Evolutionary conservation across 2,113 vertebrate species (phyloP).

Genomic region (Nettapus auritus): DNA sequence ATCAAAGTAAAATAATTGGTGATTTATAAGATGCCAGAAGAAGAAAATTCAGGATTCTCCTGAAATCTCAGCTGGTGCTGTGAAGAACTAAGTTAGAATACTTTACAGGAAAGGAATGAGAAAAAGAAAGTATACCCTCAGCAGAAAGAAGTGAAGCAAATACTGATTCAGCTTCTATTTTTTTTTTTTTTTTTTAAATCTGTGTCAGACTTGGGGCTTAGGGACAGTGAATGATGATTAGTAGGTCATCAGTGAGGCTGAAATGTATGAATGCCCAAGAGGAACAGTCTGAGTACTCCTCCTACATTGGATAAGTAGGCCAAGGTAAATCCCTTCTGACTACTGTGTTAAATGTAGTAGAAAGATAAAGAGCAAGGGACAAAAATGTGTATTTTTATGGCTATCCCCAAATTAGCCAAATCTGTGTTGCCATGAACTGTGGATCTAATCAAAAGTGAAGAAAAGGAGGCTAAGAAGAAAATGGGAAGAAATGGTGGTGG

Average conservation of each 20-base stretch:
- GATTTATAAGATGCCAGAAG: background rate
- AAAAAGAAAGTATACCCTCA: background rate
- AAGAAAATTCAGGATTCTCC: background rate
- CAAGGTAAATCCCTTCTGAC: background rate
- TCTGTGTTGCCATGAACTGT: background rate
- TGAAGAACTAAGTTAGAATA: background rate
- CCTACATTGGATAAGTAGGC: background rate
- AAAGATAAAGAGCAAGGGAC: background rate
- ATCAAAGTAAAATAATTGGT: background rate
- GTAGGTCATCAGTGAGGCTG: background rate
- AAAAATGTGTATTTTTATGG: background rate
- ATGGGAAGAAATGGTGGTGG: fast-evolving
- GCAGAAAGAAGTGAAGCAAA: background rate
- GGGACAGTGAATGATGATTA: background rate
- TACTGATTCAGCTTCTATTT: background rate
- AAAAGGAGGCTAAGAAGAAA: background rate
- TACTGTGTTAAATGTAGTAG: background rate
- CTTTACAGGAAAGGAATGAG: background rate
- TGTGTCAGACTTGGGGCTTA: background rate
- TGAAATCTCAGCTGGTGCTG: background rate
- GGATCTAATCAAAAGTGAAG: background rate
- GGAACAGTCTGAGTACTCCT: background rate
- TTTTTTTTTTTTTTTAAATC: background rate
- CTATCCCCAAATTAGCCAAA: background rate
- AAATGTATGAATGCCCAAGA: background rate